Evolutionary conservation across 2,113 vertebrate genomes (phyloP).

Genomic region (Anhinga rufa): DNA sequence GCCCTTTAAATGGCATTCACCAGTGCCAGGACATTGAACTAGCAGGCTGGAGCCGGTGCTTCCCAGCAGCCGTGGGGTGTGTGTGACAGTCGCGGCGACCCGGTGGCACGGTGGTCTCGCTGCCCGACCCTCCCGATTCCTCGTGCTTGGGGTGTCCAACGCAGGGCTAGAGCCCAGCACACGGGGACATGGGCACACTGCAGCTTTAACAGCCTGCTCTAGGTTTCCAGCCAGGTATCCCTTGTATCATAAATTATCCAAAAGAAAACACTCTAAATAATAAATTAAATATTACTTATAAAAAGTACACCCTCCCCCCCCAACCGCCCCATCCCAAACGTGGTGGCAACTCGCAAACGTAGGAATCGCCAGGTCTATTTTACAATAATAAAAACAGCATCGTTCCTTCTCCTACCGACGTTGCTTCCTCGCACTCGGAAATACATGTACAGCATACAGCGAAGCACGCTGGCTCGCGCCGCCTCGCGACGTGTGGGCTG

Average conservation of each 20-base stretch:
- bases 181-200: slow-evolving; percentile 42
- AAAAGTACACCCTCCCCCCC: slow-evolving; percentile 73
- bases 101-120: background rate
- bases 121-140: background rate
- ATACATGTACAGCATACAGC: slow-evolving; percentile 60
- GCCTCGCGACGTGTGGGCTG: background rate
- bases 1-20: slow-evolving; percentile 27
- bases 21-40: background rate
- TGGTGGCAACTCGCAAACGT: slow-evolving; percentile 49
- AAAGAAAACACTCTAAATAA: slow-evolving; percentile 83
- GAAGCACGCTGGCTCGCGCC: slow-evolving; percentile 35
- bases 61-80: background rate
- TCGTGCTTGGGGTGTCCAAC: background rate
- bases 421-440: slow-evolving; percentile 54
- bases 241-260: slow-evolving; percentile 82
- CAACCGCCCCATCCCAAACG: slow-evolving; percentile 35
- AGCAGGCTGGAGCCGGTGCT: background rate
- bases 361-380: slow-evolving; percentile 72
- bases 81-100: background rate
- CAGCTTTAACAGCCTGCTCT: slow-evolving; percentile 73
- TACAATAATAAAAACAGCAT: slow-evolving; percentile 83
- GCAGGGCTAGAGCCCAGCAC: background rate
- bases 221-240: slow-evolving; percentile 74
- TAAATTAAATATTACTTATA: slow-evolving; percentile 94
- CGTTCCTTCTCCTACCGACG: slow-evolving; percentile 28